phyloP scores from a whole-genome alignment of 2,797 vertebrate genomes.

The Enteromius treurensis region DNA sequence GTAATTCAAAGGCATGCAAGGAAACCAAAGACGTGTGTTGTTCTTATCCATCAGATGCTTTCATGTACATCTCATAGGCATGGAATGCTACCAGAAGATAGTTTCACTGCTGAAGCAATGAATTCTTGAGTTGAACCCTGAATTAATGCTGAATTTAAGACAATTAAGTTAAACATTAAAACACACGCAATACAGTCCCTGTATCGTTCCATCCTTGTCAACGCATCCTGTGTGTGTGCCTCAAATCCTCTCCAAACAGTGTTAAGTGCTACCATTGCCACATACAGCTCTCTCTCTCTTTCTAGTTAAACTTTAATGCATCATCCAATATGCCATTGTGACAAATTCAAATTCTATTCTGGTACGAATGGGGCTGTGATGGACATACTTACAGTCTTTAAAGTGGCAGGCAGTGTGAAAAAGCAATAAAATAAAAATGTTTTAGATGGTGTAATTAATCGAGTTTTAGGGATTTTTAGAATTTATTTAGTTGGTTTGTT shows the following conservation, averaged over 20 bases:
- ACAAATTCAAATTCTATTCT: neutral
- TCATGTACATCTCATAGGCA: constrained; percentile 11
- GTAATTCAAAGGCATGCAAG: constrained; percentile 65
- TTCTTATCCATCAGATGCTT: constrained; percentile 67
- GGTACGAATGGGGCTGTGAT: neutral
- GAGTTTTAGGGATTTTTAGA: no score
- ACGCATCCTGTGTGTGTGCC: neutral
- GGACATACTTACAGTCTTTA: neutral
- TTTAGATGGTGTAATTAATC: no score
- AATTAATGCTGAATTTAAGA: neutral
- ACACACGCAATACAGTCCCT: neutral
- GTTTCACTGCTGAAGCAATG: constrained; percentile 7
- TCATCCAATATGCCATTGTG: neutral
- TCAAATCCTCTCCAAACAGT: neutral
- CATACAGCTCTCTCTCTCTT: neutral
- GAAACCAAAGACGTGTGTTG: constrained; percentile 66
- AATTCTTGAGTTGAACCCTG: no score
- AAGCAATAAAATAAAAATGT: neutral
- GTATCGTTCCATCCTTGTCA: neutral
- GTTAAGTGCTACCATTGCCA: neutral
- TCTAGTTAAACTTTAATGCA: neutral
- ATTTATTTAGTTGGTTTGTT: no score
- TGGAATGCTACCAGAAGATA: constrained; percentile 40
- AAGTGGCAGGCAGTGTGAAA: neutral
- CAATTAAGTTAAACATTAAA: neutral